These are phyloP conservation scores for Drosophila paulistorum DNA, from an alignment of 1,140 invertebrate species.

Conservation along the genomic window DNA sequence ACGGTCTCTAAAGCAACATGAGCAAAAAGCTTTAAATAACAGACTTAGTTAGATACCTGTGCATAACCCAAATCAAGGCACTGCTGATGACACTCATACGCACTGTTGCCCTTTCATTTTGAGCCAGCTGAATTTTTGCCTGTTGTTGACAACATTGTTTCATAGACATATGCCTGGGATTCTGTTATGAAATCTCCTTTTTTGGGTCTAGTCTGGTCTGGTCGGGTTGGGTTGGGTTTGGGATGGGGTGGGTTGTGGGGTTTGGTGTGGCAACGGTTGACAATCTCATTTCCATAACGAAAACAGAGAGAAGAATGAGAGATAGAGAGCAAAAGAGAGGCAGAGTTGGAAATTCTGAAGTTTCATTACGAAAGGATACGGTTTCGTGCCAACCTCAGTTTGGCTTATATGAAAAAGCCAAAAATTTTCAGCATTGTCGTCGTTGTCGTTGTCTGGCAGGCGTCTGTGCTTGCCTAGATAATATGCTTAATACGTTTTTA, in stretches of 20 bases:
- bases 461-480: slow-evolving; percentile 73
- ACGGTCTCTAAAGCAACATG: neutral
- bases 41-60: slow-evolving; percentile 17
- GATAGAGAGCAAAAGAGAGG: neutral
- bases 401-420: slow-evolving; percentile 51
- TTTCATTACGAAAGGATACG: slow-evolving; percentile 68
- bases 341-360: slow-evolving; percentile 68
- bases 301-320: slow-evolving; percentile 33
- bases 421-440: slow-evolving; percentile 23
- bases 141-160: slow-evolving; percentile 79
- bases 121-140: slow-evolving; percentile 25
- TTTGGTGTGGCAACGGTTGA: slow-evolving; percentile 32
- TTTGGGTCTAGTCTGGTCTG: slow-evolving; percentile 26
- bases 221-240: slow-evolving; percentile 26
- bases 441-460: slow-evolving; percentile 55
- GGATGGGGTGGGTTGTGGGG: slow-evolving; percentile 8
- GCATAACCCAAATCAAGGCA: slow-evolving; percentile 62
- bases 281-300: slow-evolving; percentile 73
- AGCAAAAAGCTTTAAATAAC: slow-evolving; percentile 31
- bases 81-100: slow-evolving; percentile 78
- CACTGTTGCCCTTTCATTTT: slow-evolving; percentile 73
- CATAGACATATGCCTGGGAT: slow-evolving; percentile 35
- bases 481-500: slow-evolving; percentile 81
- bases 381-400: slow-evolving; percentile 15
- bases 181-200: slow-evolving; percentile 11